Conservation (phyloP, 1,140 invertebrate species). For the Harpegnathos saltator region DNA sequence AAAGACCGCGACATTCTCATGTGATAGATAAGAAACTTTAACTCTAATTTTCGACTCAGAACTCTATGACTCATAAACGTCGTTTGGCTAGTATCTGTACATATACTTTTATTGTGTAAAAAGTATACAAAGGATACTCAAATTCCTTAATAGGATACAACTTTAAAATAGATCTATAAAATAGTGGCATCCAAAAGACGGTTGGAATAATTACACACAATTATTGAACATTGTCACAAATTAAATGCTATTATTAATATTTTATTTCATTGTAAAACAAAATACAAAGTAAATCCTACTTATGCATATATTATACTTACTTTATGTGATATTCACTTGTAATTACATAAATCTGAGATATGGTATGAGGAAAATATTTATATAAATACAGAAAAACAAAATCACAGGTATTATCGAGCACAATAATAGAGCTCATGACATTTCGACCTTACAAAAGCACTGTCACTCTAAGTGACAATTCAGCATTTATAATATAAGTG, state of each 20-base stretch:
- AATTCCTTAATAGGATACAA: no score
- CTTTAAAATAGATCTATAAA: no score
- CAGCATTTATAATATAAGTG: background rate
- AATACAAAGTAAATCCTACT: background rate
- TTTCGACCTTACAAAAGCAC: constrained; percentile 14
- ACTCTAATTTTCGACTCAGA: no score
- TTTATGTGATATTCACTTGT: constrained; percentile 29
- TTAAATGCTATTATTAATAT: background rate
- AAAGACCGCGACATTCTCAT: no score
- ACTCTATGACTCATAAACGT: no score
- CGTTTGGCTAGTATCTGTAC: no score
- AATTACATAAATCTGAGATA: constrained; percentile 32
- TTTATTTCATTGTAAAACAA: background rate
- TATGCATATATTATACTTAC: background rate
- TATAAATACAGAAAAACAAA: constrained; percentile 44
- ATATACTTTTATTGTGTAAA: no score
- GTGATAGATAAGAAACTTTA: no score
- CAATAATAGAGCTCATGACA: background rate
- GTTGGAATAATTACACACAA: background rate
- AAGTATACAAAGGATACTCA: no score
- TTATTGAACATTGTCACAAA: background rate
- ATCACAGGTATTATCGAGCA: constrained; percentile 36
- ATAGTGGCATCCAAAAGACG: no score
- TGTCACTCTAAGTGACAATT: background rate
- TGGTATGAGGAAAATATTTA: background rate